Evolutionary conservation across 2,888 invertebrate species (phyloP).

Genomic region (Mongoloraphidia duomilia): DNA sequence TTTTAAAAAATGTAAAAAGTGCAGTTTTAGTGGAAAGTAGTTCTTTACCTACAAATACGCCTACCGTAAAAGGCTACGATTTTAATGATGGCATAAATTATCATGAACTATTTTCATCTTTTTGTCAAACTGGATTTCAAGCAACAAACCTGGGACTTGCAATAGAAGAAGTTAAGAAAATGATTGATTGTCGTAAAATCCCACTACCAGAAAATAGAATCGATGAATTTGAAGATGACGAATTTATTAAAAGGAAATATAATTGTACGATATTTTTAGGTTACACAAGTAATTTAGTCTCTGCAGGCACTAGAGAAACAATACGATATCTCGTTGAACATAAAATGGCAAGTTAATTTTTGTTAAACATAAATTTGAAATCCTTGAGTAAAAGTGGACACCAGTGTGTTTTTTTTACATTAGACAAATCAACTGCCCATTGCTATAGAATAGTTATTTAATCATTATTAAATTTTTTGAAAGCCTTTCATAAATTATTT

Average conservation of each 20-base stretch:
- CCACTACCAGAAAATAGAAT: constrained; percentile 51
- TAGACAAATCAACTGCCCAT: neutral
- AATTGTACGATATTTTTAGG: constrained; percentile 94
- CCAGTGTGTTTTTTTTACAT: neutral
- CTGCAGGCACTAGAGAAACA: constrained; percentile 85
- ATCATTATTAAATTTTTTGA: no score
- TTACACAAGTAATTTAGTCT: constrained; percentile 94
- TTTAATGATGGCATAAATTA: constrained; percentile 85
- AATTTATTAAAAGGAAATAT: constrained; percentile 58
- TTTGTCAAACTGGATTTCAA: constrained; percentile 83
- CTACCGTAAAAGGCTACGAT: constrained; percentile 73
- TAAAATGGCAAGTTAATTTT: constrained; percentile 54
- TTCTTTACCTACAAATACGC: constrained; percentile 48
- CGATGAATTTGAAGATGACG: constrained; percentile 59
- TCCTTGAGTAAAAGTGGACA: neutral
- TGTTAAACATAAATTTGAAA: neutral
- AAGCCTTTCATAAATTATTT: constrained; percentile 10
- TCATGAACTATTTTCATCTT: constrained; percentile 66
- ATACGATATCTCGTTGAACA: constrained; percentile 76
- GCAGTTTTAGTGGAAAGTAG: constrained; percentile 60
- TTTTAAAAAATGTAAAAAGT: constrained; percentile 34
- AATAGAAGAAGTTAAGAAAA: constrained; percentile 80
- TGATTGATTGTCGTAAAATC: constrained; percentile 63
- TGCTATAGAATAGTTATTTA: no score
- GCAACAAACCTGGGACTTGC: constrained; percentile 90